Evolutionary conservation across 2,797 vertebrate genomes (phyloP), one percentile per base, ranked within the genome.

Genomic region (Xenops minutus): DNA sequence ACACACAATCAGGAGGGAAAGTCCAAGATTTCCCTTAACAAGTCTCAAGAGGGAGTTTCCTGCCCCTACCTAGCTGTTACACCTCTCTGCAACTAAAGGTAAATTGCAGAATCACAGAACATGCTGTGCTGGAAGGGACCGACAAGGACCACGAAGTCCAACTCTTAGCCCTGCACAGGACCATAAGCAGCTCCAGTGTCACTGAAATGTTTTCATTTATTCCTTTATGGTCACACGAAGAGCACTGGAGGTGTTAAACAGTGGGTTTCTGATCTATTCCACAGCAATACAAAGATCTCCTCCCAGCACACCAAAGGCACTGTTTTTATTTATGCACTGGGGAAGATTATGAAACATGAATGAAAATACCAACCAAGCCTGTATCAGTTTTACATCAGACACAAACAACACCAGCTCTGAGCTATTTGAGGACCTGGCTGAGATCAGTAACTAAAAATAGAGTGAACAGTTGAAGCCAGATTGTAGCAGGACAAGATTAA

Each of bases 381-480:
- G 80, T 92, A 89, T 95, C 93, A 67, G 88, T 90, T 96, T 94
- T 94, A 63, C 71, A 95, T 93, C 93, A 94, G 93, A 93, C 95
- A 95, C 88, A 95, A 95, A 96, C 94, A 96, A 66, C 95, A 93
- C 41, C 80, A 95, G 74, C 73, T 84, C 85, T 67, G 66, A 92
- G 85, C 80, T 95, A 97, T 96, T 95, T 97, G 91, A 92, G 74
- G 85, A 84, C 71, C 91, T 94, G 90, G 85, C 88, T 95, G 88
- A 91, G 77, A 95, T 30, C 49, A 41, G 73, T 75, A 69, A 59
- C 95, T 88, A 95, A 95, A 96, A 95, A 95, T 95, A 97, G 80
- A 90, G 43, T 2, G 6, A 92, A 67, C 14, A 88, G 92, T 95
- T 69, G 85, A 95, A 94, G 93, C 59, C 83, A 93, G 80, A 86